Percentiles rank a stretch among this genome's conserved stretches.
phyloP scores from a whole-genome alignment of 2,888 invertebrate species.

The Stenchaetothrips biformis region DNA sequence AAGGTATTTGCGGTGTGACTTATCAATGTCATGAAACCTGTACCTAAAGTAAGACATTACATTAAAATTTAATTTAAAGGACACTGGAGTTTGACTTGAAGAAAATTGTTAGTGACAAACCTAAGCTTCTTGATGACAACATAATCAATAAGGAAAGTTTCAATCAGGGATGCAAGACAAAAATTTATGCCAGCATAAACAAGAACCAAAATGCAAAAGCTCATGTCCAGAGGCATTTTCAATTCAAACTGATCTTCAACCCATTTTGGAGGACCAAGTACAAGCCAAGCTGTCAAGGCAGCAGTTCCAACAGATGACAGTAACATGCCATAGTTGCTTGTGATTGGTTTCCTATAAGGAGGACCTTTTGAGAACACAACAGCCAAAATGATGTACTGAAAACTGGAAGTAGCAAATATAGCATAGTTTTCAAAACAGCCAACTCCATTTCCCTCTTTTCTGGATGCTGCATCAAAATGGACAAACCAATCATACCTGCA shows the following conservation, averaged over 20 bases:
- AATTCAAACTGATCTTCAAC: slow-evolving; percentile 60
- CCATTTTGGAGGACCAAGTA: slow-evolving; percentile 61
- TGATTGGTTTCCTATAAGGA: slow-evolving; percentile 79
- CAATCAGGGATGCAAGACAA: slow-evolving; percentile 50
- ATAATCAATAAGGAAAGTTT: slow-evolving; percentile 56
- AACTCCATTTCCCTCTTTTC: slow-evolving; percentile 31
- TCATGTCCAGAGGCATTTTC: slow-evolving; percentile 57
- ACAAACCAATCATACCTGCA: slow-evolving; percentile 50
- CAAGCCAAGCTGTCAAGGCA: slow-evolving; percentile 62
- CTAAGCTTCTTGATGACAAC: slow-evolving; percentile 53
- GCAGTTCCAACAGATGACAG: slow-evolving; percentile 49
- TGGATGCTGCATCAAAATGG: slow-evolving; percentile 45
- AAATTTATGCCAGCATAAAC: slow-evolving; percentile 50
- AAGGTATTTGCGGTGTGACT: slow-evolving; percentile 46
- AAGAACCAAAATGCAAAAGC: slow-evolving; percentile 56
- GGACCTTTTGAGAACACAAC: slow-evolving; percentile 86
- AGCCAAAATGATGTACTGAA: slow-evolving; percentile 86
- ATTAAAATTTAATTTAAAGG: background rate
- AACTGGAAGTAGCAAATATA: slow-evolving; percentile 78
- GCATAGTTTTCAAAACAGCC: slow-evolving; percentile 68
- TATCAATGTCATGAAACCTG: background rate
- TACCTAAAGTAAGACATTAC: background rate
- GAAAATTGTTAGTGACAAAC: background rate
- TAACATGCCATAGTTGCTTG: slow-evolving; percentile 74
- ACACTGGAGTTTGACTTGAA: background rate